Base-by-base conservation (phyloP, 2,797 vertebrate species). In the Prunella strophiata region DNA sequence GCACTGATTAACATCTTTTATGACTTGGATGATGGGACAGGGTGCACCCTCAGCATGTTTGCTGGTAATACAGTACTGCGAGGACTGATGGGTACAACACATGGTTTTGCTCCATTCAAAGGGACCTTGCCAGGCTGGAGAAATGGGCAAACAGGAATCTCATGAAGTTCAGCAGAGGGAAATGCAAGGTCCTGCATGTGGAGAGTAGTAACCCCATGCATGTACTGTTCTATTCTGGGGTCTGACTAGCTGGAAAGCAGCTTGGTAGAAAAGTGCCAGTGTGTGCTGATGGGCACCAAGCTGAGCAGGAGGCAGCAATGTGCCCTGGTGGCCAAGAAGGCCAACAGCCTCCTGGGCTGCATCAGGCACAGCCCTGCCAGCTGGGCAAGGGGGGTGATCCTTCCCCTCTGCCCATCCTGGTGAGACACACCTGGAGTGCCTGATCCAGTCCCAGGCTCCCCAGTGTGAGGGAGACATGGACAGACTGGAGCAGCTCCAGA, bases 311-410 rank as follows among this genome's bases (percentile, higher is more conserved):
- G 50, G 50, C 63, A 75, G 55, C 36, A 25, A 3, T 13, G 57
- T 67, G 52, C 25, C 40, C 36, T 25, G n/a, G 57, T 34, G 21
- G 21, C 67, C 58, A 51, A 16, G 20, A 4, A 1, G 5, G 16
- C 52, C n/a, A 38, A 0, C 16, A 82, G 68, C 50, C 30, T 61
- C 27, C 61, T 47, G 70, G 76, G 30, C 55, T 74, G 78, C 38
- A 14, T 38, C 30, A 73, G 65, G 32, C 66, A 50, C 47, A 76
- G n/a, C 63, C n/a, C 38, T 76, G 72, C n/a, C 55, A 52, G 63
- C 38, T 1, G 0, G 27, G 45, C 3, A 2, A n/a, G 36, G 32
- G 11, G 21, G 23, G 3, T 11, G 36, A 45, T 63, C 36, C 61
- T 61, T 47, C n/a, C 23, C 50, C 57, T 70, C 32, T 63, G 50